These are phyloP conservation scores for Pogonognathellus flavescens DNA, from an alignment of 1,140 invertebrate genomes.

Conservation along the genomic window DNA sequence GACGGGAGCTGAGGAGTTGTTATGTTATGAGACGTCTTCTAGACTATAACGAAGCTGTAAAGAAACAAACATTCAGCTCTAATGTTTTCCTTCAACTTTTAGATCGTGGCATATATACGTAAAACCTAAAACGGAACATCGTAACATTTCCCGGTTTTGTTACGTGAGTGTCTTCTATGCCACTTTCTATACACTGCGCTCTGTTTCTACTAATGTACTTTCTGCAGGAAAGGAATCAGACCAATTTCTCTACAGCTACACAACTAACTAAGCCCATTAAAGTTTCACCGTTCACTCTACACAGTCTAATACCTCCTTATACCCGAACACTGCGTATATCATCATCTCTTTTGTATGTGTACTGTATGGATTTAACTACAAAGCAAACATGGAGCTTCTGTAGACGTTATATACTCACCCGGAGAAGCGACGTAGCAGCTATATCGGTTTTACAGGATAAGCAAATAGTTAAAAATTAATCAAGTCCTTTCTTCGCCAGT, in stretches of 20 bases:
- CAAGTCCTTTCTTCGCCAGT: constrained; percentile 9
- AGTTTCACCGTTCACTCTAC: background rate
- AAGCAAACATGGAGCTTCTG: background rate
- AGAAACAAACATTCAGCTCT: constrained; percentile 15
- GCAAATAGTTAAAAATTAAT: constrained; percentile 43
- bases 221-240: too few relatives aligned
- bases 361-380: background rate
- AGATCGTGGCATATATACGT: background rate
- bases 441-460: constrained; percentile 21
- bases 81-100: constrained; percentile 7
- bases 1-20: background rate
- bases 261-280: constrained; percentile 43
- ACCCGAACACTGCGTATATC: background rate
- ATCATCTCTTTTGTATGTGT: background rate
- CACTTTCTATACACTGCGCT: background rate
- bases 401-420: background rate
- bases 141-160: background rate
- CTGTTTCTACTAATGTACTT: background rate
- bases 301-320: background rate
- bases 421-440: background rate
- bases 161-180: background rate
- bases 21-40: background rate
- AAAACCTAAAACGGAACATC: background rate
- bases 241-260: constrained; percentile 1
- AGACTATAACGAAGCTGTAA: background rate